Conservation (phyloP, 2,113 vertebrate genomes). For the Toxotes chatareus region DNA sequence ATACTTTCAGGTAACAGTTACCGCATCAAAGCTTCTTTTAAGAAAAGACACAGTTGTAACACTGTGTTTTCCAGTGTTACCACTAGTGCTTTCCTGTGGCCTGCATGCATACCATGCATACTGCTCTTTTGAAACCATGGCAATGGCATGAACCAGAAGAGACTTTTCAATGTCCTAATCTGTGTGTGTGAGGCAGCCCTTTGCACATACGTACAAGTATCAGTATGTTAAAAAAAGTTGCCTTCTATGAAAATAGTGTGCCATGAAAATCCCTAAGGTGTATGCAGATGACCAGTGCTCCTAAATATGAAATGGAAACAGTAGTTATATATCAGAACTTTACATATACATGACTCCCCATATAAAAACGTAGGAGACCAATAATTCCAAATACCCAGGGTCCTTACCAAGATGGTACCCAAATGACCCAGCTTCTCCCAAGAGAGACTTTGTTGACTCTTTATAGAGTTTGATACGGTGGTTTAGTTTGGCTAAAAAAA, state of each 20-base stretch:
- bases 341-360: neutral
- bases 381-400: neutral
- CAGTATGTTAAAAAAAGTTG: neutral
- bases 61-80: neutral
- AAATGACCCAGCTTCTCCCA: neutral
- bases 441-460: neutral
- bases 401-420: neutral
- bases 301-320: slow-evolving; percentile 8
- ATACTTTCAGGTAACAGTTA: neutral
- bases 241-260: neutral
- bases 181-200: neutral
- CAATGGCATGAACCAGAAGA: neutral
- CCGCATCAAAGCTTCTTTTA: neutral
- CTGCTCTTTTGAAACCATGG: slow-evolving; percentile 12
- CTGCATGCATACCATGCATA: neutral
- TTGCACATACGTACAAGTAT: neutral
- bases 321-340: neutral
- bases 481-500: slow-evolving; percentile 40
- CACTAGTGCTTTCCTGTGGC: slow-evolving; percentile 6
- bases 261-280: neutral
- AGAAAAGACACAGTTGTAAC: neutral
- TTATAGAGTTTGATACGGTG: slow-evolving; percentile 6
- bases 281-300: neutral
- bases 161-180: neutral
- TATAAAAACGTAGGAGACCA: neutral